Evolutionary conservation across 30 jellyfish, hydroid and myxozoan genomes (phyloP).

Genomic region (Turritopsis rubra): DNA sequence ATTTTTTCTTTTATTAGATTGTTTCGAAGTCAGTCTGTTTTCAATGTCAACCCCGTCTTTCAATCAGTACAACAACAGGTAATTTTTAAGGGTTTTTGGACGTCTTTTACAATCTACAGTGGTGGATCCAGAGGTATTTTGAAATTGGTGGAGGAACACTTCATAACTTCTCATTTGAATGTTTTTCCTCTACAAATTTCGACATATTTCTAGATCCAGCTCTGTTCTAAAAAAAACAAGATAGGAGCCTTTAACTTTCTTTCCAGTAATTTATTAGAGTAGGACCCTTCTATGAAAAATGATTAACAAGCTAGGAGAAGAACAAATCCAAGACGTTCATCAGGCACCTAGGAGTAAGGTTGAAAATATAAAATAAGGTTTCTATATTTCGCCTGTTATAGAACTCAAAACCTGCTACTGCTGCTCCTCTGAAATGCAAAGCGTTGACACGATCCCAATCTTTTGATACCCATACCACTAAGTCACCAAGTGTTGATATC

Average conservation of each 20-base stretch:
- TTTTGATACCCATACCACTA: conserved; percentile 28
- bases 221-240: too few relatives aligned
- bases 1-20: not conserved
- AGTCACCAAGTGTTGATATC: conserved; percentile 38
- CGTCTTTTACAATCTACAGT: too few relatives aligned
- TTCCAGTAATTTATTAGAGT: too few relatives aligned
- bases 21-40: conserved; percentile 24
- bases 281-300: too few relatives aligned
- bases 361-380: not conserved
- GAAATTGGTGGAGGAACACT: too few relatives aligned
- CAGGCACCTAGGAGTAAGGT: not conserved
- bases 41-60: conserved; percentile 14
- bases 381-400: not conserved
- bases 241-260: too few relatives aligned
- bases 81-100: not conserved
- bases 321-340: too few relatives aligned
- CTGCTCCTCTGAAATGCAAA: not conserved
- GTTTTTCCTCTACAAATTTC: too few relatives aligned
- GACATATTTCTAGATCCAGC: too few relatives aligned
- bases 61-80: not conserved
- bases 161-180: too few relatives aligned
- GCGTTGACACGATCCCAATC: conserved; percentile 39
- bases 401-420: not conserved
- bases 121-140: too few relatives aligned
- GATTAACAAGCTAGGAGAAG: too few relatives aligned